Percentiles rank a stretch among this genome's conserved stretches.
Conservation (phyloP, 2,888 invertebrate genomes). For the Steinernema carpocapsae region DNA sequence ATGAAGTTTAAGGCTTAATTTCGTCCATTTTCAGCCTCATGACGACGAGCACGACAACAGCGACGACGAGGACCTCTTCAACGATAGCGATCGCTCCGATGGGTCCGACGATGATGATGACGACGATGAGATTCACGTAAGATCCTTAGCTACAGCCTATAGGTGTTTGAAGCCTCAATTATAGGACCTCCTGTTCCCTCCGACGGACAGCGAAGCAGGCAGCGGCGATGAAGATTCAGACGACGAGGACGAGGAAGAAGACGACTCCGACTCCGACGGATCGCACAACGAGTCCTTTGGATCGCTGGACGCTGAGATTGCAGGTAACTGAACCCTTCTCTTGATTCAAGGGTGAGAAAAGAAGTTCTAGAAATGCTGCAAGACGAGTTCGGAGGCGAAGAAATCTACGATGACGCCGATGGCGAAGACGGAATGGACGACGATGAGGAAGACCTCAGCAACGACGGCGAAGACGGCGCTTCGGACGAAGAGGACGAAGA, state of each 20-base stretch:
- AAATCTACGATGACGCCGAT: not conserved
- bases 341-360: no score
- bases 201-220: no score
- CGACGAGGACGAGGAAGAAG: not conserved
- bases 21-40: conserved; percentile 12
- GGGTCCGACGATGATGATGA: conserved; percentile 43
- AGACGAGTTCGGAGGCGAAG: not conserved
- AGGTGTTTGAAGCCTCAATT: conserved; percentile 3
- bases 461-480: not conserved
- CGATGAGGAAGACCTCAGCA: not conserved
- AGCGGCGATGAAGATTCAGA: not conserved
- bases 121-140: conserved; percentile 1
- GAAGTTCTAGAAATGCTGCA: not conserved
- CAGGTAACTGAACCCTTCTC: not conserved
- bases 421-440: no score
- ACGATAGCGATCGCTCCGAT: conserved; percentile 44
- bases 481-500: conserved; percentile 8
- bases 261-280: not conserved
- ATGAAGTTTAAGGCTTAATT: conserved; percentile 41
- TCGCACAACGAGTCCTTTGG: no score
- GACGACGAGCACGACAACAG: no score
- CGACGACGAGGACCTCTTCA: no score
- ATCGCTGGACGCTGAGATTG: not conserved
- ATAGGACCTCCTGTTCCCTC: not conserved
- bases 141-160: not conserved